These are phyloP conservation scores for Drosophila sucinea DNA, from an alignment of 1,140 invertebrate genomes.

Conservation along the genomic window DNA sequence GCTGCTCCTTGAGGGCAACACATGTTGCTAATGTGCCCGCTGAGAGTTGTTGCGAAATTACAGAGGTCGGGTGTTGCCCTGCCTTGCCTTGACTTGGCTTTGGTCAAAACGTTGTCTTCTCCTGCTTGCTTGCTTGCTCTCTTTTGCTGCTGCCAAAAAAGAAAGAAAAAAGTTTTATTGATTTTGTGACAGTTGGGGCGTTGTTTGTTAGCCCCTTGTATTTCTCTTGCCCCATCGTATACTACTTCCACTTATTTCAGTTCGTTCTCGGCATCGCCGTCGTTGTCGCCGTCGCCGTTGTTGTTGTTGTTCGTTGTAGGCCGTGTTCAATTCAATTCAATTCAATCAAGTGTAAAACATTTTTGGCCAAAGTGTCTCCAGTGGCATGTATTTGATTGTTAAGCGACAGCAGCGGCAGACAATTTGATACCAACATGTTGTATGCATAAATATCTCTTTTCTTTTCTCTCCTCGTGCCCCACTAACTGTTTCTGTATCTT, in stretches of 20 bases:
- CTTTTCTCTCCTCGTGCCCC: neutral
- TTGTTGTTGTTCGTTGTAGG: conserved; percentile 44
- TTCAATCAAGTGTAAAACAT: conserved; percentile 75
- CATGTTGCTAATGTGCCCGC: conserved; percentile 77
- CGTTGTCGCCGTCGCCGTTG: neutral
- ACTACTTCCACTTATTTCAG: conserved; percentile 8
- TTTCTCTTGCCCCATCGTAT: neutral
- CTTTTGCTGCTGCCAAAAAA: conserved; percentile 25
- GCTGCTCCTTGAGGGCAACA: conserved; percentile 66
- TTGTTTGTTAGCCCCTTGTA: conserved; percentile 6
- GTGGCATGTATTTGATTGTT: conserved; percentile 76
- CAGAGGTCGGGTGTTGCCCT: conserved; percentile 55
- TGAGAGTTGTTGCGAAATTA: conserved; percentile 76
- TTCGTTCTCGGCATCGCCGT: neutral
- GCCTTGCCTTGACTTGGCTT: conserved; percentile 22
- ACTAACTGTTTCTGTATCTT: neutral
- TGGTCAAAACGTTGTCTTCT: conserved; percentile 19
- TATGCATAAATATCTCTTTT: conserved; percentile 5
- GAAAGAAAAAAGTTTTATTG: conserved; percentile 56
- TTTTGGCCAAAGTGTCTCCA: conserved; percentile 69
- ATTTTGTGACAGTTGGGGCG: conserved; percentile 73
- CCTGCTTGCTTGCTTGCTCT: conserved; percentile 7
- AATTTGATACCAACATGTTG: conserved; percentile 16
- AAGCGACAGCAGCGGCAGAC: conserved; percentile 7
- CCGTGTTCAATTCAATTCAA: conserved; percentile 65